Base-by-base conservation (phyloP, 2,888 invertebrate genomes). In the Siphlonurus alternatus region DNA sequence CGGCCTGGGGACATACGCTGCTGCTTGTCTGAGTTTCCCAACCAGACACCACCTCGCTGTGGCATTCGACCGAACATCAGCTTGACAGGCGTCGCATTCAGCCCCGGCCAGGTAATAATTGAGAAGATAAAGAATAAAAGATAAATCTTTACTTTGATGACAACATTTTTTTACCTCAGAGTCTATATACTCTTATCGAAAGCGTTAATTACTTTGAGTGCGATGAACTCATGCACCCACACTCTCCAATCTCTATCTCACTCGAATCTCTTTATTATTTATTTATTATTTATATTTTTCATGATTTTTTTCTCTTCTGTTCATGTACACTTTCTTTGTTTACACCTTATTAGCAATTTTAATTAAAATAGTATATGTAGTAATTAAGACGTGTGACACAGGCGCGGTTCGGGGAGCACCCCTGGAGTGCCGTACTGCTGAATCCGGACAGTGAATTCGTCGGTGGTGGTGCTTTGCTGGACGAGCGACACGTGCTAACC, bases 381-480 rank as follows among this genome's bases (percentile, higher is more conserved):
- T 38, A 38, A 38, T 38, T 10, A 38, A 38, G 15, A 38, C n/a
- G n/a, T n/a, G n/a, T n/a, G n/a, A n/a, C n/a, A n/a, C 80, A 83
- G 73, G 82, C 87, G 10, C 77, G 76, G 66, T 85, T 80, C 70
- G 88, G 87, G 18, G 84, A 84, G 69, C 87, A 82, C 74, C 88
- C 88, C 1, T 89, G 88, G 88, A 84, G 83, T 79, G 80, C 78
- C 0, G 75, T 84, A 1, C 74, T 86, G 61, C 72, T 85, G 23
- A 81, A 81, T 1, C 78, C 74, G 53, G 79, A 78, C 67, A 83
- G 84, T 70, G 80, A 82, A 65, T 89, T 85, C 71, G 75, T 87
- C 54, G 88, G 87, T 23, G 86, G 87, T 51, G 89, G 88, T 10
- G 87, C 84, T 1, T 76, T 90, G 2, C 79, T 89, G 59, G 81